Percentiles rank a stretch among this genome's conserved stretches.
Conservation (phyloP, 2,888 invertebrate genomes). For the Xestia sexstrigata region DNA sequence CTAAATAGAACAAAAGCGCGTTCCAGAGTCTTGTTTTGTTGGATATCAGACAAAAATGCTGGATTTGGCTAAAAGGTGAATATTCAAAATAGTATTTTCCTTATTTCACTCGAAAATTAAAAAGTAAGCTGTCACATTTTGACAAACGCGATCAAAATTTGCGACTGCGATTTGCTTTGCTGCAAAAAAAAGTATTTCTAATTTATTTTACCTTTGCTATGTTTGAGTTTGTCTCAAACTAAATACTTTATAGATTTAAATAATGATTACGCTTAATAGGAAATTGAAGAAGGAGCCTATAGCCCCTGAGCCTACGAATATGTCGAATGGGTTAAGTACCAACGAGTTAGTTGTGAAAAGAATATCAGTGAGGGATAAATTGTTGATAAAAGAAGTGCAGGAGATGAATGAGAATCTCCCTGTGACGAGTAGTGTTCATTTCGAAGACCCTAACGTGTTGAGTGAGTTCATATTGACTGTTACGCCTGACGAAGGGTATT, state of each 20-base stretch:
- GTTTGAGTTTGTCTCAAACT: conserved; percentile 64
- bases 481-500: conserved; percentile 96
- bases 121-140: conserved; percentile 40
- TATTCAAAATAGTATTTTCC: conserved; percentile 1
- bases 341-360: conserved; percentile 87
- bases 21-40: not conserved
- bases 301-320: conserved; percentile 72
- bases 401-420: conserved; percentile 97
- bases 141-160: conserved; percentile 52
- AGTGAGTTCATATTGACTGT: conserved; percentile 95
- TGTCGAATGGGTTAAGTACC: conserved; percentile 81
- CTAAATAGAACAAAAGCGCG: not conserved
- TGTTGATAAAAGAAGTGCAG: conserved; percentile 95
- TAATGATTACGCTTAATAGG: conserved; percentile 94
- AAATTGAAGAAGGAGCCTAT: conserved; percentile 92
- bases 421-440: conserved; percentile 94
- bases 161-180: conserved; percentile 36
- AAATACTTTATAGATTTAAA: conserved; percentile 64
- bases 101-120: not conserved
- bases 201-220: conserved; percentile 69
- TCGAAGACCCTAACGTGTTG: conserved; percentile 95
- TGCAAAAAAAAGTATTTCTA: conserved; percentile 57
- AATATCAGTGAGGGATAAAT: conserved; percentile 94
- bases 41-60: not conserved
- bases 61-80: not conserved